Evolutionary conservation across 2,797 vertebrate species (phyloP).

Genomic region (Schizopygopsis pylzovi): DNA sequence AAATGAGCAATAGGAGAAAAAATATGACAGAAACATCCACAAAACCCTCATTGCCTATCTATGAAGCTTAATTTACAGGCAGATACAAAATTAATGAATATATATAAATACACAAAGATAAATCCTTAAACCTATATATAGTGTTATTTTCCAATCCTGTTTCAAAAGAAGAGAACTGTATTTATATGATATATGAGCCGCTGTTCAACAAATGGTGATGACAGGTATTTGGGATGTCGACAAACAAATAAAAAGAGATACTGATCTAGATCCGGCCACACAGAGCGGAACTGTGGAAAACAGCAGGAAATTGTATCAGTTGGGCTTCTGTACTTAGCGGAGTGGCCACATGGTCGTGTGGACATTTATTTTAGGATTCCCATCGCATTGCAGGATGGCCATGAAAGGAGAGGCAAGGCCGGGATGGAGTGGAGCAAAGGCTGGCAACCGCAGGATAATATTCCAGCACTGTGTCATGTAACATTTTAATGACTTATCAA

Average conservation of each 20-base stretch:
- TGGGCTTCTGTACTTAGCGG: slow-evolving; percentile 46
- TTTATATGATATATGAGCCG: slow-evolving; percentile 35
- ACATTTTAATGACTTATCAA: slow-evolving; percentile 82
- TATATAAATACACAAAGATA: slow-evolving; percentile 72
- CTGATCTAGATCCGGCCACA: slow-evolving; percentile 24
- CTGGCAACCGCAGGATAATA: slow-evolving; percentile 80
- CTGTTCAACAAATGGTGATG: slow-evolving; percentile 31
- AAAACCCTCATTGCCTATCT: slow-evolving; percentile 77
- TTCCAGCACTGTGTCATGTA: slow-evolving; percentile 83
- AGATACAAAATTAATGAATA: slow-evolving; percentile 63
- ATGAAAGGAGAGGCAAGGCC: slow-evolving; percentile 83
- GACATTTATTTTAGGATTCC: slow-evolving; percentile 87
- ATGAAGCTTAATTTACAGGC: slow-evolving; percentile 72
- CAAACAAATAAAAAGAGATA: slow-evolving; percentile 51
- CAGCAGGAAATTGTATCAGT: slow-evolving; percentile 77
- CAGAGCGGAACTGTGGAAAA: slow-evolving; percentile 65
- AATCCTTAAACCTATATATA: slow-evolving; percentile 54
- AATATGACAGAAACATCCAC: slow-evolving; percentile 78
- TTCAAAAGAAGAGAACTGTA: slow-evolving; percentile 25
- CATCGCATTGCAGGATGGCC: slow-evolving; percentile 78
- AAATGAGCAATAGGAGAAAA: slow-evolving; percentile 69
- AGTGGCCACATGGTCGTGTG: slow-evolving; percentile 77
- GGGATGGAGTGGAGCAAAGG: slow-evolving; percentile 72
- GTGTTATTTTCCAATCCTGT: slow-evolving; percentile 36
- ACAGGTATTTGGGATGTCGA: slow-evolving; percentile 44